Conservation (phyloP, 1,140 invertebrate species). For the Heliothis virescens region DNA sequence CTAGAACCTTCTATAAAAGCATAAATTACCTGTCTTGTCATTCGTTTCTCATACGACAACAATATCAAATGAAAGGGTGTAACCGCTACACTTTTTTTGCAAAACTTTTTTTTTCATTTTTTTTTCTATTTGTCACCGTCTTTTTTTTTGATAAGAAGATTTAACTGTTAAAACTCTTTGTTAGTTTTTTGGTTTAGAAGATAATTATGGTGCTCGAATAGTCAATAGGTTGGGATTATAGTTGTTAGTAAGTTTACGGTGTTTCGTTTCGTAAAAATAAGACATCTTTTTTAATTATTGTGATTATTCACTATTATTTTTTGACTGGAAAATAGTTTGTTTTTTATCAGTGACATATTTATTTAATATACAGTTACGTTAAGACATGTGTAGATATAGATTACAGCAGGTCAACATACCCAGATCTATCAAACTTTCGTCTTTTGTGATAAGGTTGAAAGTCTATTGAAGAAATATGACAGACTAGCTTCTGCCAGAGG, state of each 20-base stretch:
- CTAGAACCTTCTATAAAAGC: constrained; percentile 50
- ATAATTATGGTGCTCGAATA: constrained; percentile 52
- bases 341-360: too few relatives aligned
- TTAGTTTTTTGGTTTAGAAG: constrained; percentile 47
- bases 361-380: too few relatives aligned
- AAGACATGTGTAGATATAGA: too few relatives aligned
- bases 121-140: constrained; percentile 53
- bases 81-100: constrained; percentile 64
- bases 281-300: background rate
- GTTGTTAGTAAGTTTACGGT: constrained; percentile 12
- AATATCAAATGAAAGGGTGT: constrained; percentile 64
- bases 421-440: too few relatives aligned
- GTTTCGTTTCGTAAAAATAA: background rate
- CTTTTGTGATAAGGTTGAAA: too few relatives aligned
- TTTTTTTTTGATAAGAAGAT: constrained; percentile 55
- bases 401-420: too few relatives aligned
- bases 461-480: too few relatives aligned
- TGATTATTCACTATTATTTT: background rate
- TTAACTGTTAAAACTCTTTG: constrained; percentile 58
- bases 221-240: constrained; percentile 48
- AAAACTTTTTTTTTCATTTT: constrained; percentile 51
- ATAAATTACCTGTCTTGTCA: constrained; percentile 55
- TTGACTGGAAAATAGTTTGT: too few relatives aligned
- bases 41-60: constrained; percentile 67
- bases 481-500: too few relatives aligned